phyloP scores from a whole-genome alignment of 1,140 invertebrate species.

The Trachymyrmex cornetzi region DNA sequence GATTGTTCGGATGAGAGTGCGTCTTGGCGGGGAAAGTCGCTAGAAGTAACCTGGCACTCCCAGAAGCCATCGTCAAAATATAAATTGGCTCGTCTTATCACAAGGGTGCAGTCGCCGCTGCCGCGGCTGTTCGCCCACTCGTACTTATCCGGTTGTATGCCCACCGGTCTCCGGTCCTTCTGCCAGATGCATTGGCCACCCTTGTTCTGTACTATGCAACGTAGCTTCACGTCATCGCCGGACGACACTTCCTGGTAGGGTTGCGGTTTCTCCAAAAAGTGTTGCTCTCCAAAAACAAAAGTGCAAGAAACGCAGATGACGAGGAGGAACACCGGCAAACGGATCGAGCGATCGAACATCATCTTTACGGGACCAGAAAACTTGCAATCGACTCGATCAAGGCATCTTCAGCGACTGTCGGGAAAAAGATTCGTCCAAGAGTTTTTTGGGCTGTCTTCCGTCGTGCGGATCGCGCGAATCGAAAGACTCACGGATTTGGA shows the following conservation, averaged over 20 bases:
- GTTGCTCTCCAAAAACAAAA: constrained; percentile 88
- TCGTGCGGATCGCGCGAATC: neutral
- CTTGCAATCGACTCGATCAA: neutral
- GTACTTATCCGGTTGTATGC: constrained; percentile 95
- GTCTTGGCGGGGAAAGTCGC: constrained; percentile 88
- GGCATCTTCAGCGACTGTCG: neutral
- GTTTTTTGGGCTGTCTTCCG: neutral
- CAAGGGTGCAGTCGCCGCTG: constrained; percentile 93
- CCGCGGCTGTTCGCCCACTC: constrained; percentile 91
- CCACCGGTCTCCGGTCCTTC: constrained; percentile 96
- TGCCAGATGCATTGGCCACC: constrained; percentile 96
- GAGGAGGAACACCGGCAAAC: neutral
- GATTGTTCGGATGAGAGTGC: constrained; percentile 94
- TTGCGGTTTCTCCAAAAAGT: constrained; percentile 93
- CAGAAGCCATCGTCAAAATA: constrained; percentile 96
- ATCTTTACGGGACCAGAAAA: constrained; percentile 18
- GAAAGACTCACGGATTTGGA: neutral
- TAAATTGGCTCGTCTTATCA: constrained; percentile 92
- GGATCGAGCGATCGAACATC: neutral
- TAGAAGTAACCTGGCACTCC: constrained; percentile 97
- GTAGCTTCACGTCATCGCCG: constrained; percentile 92
- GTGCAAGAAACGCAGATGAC: neutral
- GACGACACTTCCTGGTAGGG: constrained; percentile 96
- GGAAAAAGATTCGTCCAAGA: neutral
- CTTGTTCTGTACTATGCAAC: constrained; percentile 94